Conservation (phyloP, 2,113 vertebrate species). For the Spilogale gracilis region DNA sequence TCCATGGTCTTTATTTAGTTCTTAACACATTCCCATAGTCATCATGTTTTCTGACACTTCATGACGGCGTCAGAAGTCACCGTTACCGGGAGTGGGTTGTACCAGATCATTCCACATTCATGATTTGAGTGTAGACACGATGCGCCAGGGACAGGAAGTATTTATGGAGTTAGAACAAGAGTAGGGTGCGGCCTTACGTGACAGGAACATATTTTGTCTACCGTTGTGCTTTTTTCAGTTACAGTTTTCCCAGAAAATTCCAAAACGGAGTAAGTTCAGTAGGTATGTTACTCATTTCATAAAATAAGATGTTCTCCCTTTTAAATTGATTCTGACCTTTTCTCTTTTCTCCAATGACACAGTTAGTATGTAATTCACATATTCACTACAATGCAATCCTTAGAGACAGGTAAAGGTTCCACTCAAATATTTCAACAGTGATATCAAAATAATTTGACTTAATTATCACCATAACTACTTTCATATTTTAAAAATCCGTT, state of each 20-base stretch:
- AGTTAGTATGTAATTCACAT: conserved; percentile 63
- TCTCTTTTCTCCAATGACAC: conserved; percentile 48
- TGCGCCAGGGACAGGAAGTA: background rate
- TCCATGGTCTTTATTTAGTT: conserved; percentile 86
- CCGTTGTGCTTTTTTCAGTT: background rate
- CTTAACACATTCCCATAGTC: conserved; percentile 81
- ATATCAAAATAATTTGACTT: conserved; percentile 79
- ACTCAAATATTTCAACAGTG: conserved; percentile 80
- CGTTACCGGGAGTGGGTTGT: conserved; percentile 72
- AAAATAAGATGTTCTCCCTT: conserved; percentile 43
- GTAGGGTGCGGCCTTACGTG: background rate
- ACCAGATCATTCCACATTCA: conserved; percentile 41
- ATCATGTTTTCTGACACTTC: conserved; percentile 85
- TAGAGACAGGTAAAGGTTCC: conserved; percentile 78
- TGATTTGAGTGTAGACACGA: conserved; percentile 17
- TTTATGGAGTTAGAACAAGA: background rate
- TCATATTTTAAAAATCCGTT: conserved; percentile 71
- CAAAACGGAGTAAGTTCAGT: conserved; percentile 37
- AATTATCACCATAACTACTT: conserved; percentile 78
- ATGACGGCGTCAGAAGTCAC: conserved; percentile 79
- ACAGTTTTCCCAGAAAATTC: conserved; percentile 15
- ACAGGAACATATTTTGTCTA: background rate
- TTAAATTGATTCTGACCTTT: conserved; percentile 75
- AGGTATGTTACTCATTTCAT: background rate
- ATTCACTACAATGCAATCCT: conserved; percentile 77